phyloP scores from a whole-genome alignment of 2,797 vertebrate species.

The Hoplostethus mediterraneus region DNA sequence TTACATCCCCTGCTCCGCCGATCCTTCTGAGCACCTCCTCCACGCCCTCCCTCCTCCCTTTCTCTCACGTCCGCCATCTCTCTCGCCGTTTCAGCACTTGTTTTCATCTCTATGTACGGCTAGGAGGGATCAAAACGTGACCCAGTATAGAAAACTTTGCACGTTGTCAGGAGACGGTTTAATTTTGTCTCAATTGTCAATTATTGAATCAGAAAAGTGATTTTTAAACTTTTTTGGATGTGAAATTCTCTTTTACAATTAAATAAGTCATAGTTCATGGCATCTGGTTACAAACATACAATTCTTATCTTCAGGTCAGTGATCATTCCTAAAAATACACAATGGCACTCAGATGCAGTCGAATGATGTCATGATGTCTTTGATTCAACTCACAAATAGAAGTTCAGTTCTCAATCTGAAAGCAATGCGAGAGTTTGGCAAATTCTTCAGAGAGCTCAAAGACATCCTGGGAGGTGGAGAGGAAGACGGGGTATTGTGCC shows the following conservation, averaged over 20 bases:
- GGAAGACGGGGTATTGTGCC: conserved; percentile 57
- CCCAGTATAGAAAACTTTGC: not conserved
- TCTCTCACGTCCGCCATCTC: not conserved
- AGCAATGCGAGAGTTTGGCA: conserved; percentile 42
- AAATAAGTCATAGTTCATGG: not conserved
- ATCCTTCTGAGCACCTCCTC: conserved; percentile 19
- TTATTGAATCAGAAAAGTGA: not conserved
- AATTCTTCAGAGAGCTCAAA: conserved; percentile 54
- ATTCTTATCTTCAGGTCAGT: not conserved
- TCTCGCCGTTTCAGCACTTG: not conserved
- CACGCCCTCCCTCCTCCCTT: conserved; percentile 8
- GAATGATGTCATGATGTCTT: conserved; percentile 26
- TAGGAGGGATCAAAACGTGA: not conserved
- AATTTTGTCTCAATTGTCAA: not conserved
- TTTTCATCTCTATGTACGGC: not conserved
- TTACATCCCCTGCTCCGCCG: conserved; percentile 36
- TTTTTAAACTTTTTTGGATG: not conserved
- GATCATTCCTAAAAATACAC: conserved; percentile 26
- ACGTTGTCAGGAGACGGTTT: not conserved
- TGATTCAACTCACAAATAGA: conserved; percentile 22
- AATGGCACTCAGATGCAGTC: conserved; percentile 8
- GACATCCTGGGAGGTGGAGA: conserved; percentile 62
- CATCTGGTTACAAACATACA: conserved; percentile 8
- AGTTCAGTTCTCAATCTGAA: conserved; percentile 37
- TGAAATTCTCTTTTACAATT: not conserved